Percentiles rank a stretch among this genome's conserved stretches.
phyloP scores from a whole-genome alignment of 2,888 invertebrate genomes.

The Hipparchia sbordonii region DNA sequence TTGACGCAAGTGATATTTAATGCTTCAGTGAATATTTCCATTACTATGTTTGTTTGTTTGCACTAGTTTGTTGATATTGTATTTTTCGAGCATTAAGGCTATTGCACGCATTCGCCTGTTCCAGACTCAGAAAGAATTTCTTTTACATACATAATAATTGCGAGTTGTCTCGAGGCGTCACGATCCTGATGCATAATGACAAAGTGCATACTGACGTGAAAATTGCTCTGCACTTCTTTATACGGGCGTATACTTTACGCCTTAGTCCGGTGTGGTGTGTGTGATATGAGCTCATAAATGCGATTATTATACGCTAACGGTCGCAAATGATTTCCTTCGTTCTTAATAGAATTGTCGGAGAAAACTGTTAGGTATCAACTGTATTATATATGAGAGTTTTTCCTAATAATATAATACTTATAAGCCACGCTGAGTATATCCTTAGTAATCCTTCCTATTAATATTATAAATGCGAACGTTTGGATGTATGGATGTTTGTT shows the following conservation, averaged over 20 bases:
- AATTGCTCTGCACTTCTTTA: conserved; percentile 72
- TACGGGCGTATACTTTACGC: conserved; percentile 45
- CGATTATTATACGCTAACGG: conserved; percentile 29
- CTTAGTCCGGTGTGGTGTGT: conserved; percentile 22
- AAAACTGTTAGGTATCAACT: too few species aligned
- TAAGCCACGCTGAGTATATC: too few species aligned
- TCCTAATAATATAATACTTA: too few species aligned
- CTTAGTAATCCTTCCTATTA: too few species aligned
- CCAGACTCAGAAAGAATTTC: conserved; percentile 74
- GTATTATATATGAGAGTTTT: too few species aligned
- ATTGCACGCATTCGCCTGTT: conserved; percentile 60
- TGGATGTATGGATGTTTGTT: too few species aligned
- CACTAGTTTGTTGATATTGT: background rate
- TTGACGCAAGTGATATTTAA: too few species aligned
- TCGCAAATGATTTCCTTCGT: conserved; percentile 11
- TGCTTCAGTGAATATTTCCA: too few species aligned
- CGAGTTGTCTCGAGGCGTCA: conserved; percentile 81
- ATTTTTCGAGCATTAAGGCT: conserved; percentile 26
- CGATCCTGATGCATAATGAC: conserved; percentile 82
- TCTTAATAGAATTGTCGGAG: background rate
- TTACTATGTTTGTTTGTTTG: too few species aligned
- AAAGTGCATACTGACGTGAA: conserved; percentile 81
- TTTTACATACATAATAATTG: conserved; percentile 83
- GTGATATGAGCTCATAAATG: conserved; percentile 27
- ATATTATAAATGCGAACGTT: too few species aligned